Conservation (phyloP, 2,888 invertebrate species). For the Drosophila fungiperda region DNA sequence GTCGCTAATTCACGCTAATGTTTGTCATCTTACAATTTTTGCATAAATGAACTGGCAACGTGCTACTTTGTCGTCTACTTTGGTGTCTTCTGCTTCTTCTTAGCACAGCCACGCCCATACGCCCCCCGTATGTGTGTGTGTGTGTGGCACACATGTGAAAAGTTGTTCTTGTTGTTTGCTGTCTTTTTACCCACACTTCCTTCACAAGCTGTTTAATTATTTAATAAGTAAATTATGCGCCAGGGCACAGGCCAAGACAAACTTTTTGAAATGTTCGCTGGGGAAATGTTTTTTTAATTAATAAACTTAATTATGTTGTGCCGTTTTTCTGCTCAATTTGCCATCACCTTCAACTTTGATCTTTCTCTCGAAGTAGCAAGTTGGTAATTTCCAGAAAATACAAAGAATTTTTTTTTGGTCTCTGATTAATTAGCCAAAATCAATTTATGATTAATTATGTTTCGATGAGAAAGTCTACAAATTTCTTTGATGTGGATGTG, state of each 20-base stretch:
- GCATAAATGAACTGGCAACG: slow-evolving; percentile 62
- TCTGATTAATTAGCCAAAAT: neutral
- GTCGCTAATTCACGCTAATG: slow-evolving; percentile 80
- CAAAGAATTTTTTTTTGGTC: neutral
- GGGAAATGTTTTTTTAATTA: slow-evolving; percentile 54
- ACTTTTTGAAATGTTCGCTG: slow-evolving; percentile 4
- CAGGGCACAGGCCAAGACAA: slow-evolving; percentile 16
- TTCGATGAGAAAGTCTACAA: neutral
- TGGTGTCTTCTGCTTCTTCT: slow-evolving; percentile 10
- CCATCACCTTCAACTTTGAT: slow-evolving; percentile 14
- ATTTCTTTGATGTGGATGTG: neutral
- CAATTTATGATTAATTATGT: neutral
- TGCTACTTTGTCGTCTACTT: slow-evolving; percentile 8
- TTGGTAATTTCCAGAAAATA: neutral
- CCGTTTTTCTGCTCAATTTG: slow-evolving; percentile 9
- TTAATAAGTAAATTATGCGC: slow-evolving; percentile 75
- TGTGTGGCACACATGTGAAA: slow-evolving; percentile 35
- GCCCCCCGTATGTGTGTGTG: slow-evolving; percentile 3
- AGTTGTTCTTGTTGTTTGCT: slow-evolving; percentile 12
- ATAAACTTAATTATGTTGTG: slow-evolving; percentile 68
- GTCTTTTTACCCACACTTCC: slow-evolving; percentile 33
- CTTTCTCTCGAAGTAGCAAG: slow-evolving; percentile 15
- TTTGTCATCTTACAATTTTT: slow-evolving; percentile 75
- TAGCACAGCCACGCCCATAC: slow-evolving; percentile 17
- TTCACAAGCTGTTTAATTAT: slow-evolving; percentile 67